Conservation (phyloP, 1,140 invertebrate genomes). For the Episyrphus balteatus region DNA sequence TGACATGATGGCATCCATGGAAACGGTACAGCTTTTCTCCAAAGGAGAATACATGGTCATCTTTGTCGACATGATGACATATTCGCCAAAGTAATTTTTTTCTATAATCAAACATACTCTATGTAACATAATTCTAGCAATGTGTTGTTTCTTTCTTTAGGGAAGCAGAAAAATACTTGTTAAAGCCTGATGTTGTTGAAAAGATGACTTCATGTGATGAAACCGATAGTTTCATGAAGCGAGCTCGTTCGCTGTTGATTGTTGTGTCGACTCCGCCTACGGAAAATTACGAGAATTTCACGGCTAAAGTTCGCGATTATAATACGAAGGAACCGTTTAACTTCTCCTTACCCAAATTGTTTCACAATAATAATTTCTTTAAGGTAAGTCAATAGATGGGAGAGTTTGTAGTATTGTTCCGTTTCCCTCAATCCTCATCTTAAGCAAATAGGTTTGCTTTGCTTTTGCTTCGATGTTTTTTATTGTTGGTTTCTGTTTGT, state of each 20-base stretch:
- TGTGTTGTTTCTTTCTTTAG: conserved; percentile 26
- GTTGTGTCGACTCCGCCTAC: conserved; percentile 72
- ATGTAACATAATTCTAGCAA: neutral
- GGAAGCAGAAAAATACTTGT: conserved; percentile 75
- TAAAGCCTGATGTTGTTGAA: conserved; percentile 53
- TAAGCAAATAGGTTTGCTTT: no score
- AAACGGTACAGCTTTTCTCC: conserved; percentile 71
- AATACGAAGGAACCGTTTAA: conserved; percentile 65
- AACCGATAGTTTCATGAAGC: conserved; percentile 53
- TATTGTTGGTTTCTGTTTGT: no score
- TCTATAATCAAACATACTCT: conserved; percentile 1
- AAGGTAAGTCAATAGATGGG: conserved; percentile 39
- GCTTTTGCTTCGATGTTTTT: no score
- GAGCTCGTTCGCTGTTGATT: conserved; percentile 70
- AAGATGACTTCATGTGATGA: conserved; percentile 49
- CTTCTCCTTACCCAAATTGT: conserved; percentile 50
- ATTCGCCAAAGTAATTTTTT: conserved; percentile 40
- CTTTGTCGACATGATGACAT: conserved; percentile 83
- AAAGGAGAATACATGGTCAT: conserved; percentile 93
- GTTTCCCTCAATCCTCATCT: no score
- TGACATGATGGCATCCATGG: conserved; percentile 84
- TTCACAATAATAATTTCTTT: conserved; percentile 41
- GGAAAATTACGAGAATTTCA: conserved; percentile 63
- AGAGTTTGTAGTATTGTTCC: no score
- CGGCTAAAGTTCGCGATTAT: conserved; percentile 61